Evolutionary conservation across 2,113 vertebrate genomes (phyloP), one percentile per base, ranked within the genome.

Genomic region (Centropristis striata): DNA sequence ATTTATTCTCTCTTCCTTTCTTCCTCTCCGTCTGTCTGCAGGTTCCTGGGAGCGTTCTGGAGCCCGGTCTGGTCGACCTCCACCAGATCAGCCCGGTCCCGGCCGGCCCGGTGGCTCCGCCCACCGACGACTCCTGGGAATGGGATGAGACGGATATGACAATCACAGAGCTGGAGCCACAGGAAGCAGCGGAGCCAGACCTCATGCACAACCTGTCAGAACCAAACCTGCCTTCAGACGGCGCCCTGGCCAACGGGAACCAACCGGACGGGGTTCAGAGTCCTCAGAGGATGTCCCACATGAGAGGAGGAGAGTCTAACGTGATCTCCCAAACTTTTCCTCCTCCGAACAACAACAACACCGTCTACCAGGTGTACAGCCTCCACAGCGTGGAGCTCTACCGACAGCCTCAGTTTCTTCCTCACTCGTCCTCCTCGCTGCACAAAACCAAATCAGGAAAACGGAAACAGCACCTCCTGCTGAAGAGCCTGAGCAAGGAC

Each of bases 81-180:
- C 96, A 58, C 32, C 88, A 88, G 57, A 61, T 71, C 18, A 90
- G 75, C 41, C 88, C 86, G 1, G 63, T 76, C 14, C 78, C 74
- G 0, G 47, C 37, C 1, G 83, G 94, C 80, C 94, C 92, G 21
- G 91, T 61, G 51, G 96, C 91, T 15, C 91, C 64, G 23, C 28
- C 36, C 0, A 61, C 78, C 0, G 97, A 98, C 63, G 98, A 99
- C 87, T 97, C 96, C 39, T 95, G 98, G 86, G 98, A 99, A 88
- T 99, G 98, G 98, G 98, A 99, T 80, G 98, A 99, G 86, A 99
- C 95, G 1, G 98, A 99, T 67, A 98, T 99, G 89, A 96, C 97
- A 75, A 96, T 97, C 92, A 88, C 95, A 49, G 93, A 96, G 36
- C 83, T 95, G 74, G 96, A 97, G 21, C 80, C 89, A 37, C 93